Evolutionary conservation across 2,888 invertebrate species (phyloP).

Genomic region (Heliconius cydno): DNA sequence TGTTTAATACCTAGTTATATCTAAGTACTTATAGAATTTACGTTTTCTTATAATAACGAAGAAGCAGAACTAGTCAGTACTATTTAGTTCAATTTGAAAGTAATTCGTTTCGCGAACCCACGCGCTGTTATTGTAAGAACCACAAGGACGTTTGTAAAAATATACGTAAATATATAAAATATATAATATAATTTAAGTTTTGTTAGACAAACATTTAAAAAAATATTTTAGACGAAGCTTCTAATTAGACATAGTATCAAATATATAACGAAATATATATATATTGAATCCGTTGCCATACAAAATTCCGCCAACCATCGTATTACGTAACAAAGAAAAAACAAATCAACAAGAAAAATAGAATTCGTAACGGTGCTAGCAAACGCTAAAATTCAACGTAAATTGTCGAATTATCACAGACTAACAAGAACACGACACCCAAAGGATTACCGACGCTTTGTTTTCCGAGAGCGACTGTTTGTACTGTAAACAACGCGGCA

Average conservation of each 20-base stretch:
- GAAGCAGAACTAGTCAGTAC: not conserved
- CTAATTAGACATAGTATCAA: too few species aligned
- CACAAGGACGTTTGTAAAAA: not conserved
- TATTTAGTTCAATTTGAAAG: not conserved
- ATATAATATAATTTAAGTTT: too few species aligned
- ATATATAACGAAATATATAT: not conserved
- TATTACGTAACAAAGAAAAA: not conserved
- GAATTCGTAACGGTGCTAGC: constrained; percentile 40
- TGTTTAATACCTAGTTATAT: not conserved
- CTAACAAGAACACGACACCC: constrained; percentile 60
- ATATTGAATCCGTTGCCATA: not conserved
- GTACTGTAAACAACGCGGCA: constrained; percentile 72
- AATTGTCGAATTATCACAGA: constrained; percentile 67
- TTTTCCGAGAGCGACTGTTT: constrained; percentile 64
- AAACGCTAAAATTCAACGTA: constrained; percentile 48
- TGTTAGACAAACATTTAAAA: not conserved
- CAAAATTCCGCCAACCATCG: not conserved
- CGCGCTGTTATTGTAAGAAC: not conserved
- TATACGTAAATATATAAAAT: too few species aligned
- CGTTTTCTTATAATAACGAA: not conserved
- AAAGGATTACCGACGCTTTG: constrained; percentile 67
- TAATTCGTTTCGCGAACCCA: not conserved
- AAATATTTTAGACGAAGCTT: too few species aligned
- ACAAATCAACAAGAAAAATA: constrained; percentile 13
- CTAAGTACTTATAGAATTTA: not conserved